Percentiles rank a stretch among this genome's conserved stretches.
Evolutionary conservation across 2,113 vertebrate genomes (phyloP).

Genomic region (Phocoena sinus): DNA sequence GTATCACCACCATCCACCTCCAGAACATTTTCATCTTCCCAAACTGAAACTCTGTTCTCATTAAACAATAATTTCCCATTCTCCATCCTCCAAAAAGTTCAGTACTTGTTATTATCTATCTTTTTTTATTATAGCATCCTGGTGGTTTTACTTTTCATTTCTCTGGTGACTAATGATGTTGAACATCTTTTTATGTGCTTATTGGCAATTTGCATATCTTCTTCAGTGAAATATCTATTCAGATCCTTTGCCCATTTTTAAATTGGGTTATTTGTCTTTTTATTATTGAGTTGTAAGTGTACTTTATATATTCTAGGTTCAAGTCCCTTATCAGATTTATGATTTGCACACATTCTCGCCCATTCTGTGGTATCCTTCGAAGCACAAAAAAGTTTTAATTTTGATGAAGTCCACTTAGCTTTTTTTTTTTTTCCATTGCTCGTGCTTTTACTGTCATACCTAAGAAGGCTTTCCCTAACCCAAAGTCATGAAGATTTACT

Average conservation of each 20-base stretch:
- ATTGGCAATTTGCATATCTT: not conserved
- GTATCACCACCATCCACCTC: no score
- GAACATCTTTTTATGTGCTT: not conserved
- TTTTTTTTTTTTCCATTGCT: not conserved
- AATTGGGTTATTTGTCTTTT: not conserved
- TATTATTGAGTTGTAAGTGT: not conserved
- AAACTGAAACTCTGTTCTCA: no score
- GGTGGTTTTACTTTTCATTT: conserved; percentile 37
- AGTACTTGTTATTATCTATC: conserved; percentile 1
- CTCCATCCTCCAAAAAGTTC: not conserved
- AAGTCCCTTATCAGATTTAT: not conserved
- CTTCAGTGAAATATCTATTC: not conserved
- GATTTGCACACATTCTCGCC: not conserved
- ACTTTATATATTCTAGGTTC: conserved; percentile 27
- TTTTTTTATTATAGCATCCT: not conserved
- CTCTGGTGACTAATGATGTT: not conserved
- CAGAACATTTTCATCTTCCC: no score
- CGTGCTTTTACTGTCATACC: not conserved
- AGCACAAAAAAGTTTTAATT: not conserved
- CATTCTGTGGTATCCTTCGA: not conserved
- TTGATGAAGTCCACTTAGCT: not conserved
- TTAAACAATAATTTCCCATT: no score
- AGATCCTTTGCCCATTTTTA: not conserved
- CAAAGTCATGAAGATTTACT: not conserved
- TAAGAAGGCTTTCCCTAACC: not conserved